A percentile compares a stretch with the other conserved stretches of the same genome.
Evolutionary conservation across 1,140 invertebrate genomes (phyloP).

Genomic region (Aphelenchoides fujianensis): DNA sequence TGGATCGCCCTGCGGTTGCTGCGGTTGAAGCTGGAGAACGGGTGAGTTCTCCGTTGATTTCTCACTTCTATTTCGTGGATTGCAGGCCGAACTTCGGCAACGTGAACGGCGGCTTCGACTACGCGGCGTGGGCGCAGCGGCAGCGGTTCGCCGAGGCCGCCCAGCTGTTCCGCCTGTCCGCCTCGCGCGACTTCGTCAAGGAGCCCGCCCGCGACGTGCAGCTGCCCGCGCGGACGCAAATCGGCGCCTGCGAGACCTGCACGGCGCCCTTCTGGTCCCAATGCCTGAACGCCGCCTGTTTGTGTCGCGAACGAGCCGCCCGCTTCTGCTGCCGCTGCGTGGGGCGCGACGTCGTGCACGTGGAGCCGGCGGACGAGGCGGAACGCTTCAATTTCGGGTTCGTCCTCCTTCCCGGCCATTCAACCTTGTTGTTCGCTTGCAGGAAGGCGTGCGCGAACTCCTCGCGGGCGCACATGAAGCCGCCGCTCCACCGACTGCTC

Average conservation of each 20-base stretch:
- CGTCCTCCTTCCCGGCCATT: not conserved
- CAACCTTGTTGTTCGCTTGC: not conserved
- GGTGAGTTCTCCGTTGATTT: not conserved
- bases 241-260: not conserved
- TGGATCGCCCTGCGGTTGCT: slow-evolving; percentile 9
- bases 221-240: not conserved
- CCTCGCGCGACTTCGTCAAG: not conserved
- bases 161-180: not conserved
- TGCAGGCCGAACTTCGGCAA: slow-evolving; percentile 8
- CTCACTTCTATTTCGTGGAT: not conserved
- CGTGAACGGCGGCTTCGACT: slow-evolving; percentile 12
- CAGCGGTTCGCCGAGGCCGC: not conserved
- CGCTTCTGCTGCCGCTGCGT: slow-evolving; percentile 1
- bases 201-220: not conserved
- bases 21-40: slow-evolving; percentile 13
- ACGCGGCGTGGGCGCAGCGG: not conserved
- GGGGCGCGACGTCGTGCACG: not conserved
- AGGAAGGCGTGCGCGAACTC: not conserved
- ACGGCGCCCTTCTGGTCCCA: not conserved
- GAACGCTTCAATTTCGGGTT: not conserved
- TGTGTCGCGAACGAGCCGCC: not conserved
- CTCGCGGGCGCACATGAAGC: not conserved
- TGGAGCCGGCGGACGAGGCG: not conserved
- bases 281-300: not conserved
- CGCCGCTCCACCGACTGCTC: not conserved